Percentiles rank a stretch among this genome's conserved stretches.
Conservation (phyloP, 2,113 vertebrate genomes). For the Menidia beryllina region DNA sequence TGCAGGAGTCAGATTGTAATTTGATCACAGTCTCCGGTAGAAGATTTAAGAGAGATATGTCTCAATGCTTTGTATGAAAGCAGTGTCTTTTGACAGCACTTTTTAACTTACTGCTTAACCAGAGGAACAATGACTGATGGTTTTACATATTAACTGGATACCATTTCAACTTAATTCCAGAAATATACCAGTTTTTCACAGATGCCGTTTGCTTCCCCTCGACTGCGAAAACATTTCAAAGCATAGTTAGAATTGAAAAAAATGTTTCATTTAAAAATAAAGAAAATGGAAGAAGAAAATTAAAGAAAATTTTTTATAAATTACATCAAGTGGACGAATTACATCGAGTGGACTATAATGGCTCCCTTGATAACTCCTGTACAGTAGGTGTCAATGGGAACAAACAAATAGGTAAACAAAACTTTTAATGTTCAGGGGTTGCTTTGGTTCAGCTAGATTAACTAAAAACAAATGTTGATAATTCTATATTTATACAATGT, state of each 20-base stretch:
- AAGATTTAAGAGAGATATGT: not conserved
- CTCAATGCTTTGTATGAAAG: too few relatives aligned
- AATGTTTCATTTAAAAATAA: too few relatives aligned
- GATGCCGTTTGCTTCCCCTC: not conserved
- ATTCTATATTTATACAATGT: not conserved
- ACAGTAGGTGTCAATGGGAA: too few relatives aligned
- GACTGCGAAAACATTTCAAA: too few relatives aligned
- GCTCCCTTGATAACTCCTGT: too few relatives aligned
- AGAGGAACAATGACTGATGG: not conserved
- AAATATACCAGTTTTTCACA: not conserved
- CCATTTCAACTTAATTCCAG: not conserved
- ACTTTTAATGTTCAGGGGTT: too few relatives aligned
- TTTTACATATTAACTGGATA: not conserved
- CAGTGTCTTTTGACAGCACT: not conserved
- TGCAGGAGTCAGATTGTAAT: conserved; percentile 8
- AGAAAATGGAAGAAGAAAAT: too few relatives aligned
- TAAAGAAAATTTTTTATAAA: too few relatives aligned
- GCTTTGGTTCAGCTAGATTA: conserved; percentile 17
- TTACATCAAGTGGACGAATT: too few relatives aligned
- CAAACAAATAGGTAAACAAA: too few relatives aligned
- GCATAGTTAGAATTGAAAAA: too few relatives aligned
- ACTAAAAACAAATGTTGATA: not conserved
- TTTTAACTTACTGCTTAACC: not conserved
- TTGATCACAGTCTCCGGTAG: conserved; percentile 22
- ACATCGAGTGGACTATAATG: too few relatives aligned